A percentile compares a stretch with the other conserved stretches of the same genome.
phyloP scores from a whole-genome alignment of 2,113 vertebrate genomes.

The Leptodactylus fuscus region DNA sequence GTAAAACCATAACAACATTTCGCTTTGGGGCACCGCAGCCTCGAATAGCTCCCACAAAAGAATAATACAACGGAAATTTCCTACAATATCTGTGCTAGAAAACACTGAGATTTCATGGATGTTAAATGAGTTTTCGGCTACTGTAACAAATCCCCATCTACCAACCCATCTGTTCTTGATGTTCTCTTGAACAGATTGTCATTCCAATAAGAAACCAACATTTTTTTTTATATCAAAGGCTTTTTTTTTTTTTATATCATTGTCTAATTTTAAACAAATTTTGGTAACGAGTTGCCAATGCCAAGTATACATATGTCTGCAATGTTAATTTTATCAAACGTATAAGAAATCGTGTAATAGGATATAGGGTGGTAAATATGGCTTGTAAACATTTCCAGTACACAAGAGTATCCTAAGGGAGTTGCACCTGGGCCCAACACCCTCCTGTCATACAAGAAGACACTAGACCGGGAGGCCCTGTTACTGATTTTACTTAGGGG shows the following conservation, averaged over 20 bases:
- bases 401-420: too few relatives aligned
- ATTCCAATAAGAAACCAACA: not conserved
- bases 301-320: too few relatives aligned
- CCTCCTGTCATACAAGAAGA: too few relatives aligned
- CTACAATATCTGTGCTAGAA: conserved; percentile 9
- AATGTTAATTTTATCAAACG: too few relatives aligned
- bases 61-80: conserved; percentile 30
- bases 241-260: not conserved
- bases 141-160: conserved; percentile 36
- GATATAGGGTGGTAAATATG: too few relatives aligned
- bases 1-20: conserved; percentile 26
- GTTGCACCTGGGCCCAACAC: too few relatives aligned
- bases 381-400: too few relatives aligned
- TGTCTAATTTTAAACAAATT: not conserved
- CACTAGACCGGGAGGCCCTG: too few relatives aligned
- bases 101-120: not conserved
- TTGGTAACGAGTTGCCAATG: too few relatives aligned
- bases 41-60: conserved; percentile 9
- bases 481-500: too few relatives aligned
- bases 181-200: conserved; percentile 5
- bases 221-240: not conserved
- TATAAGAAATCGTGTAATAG: too few relatives aligned
- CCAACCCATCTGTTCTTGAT: conserved; percentile 26
- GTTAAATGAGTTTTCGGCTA: conserved; percentile 18
- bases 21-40: conserved; percentile 35